Conservation (phyloP, 1,140 invertebrate species). For the Drosophila busckii region DNA sequence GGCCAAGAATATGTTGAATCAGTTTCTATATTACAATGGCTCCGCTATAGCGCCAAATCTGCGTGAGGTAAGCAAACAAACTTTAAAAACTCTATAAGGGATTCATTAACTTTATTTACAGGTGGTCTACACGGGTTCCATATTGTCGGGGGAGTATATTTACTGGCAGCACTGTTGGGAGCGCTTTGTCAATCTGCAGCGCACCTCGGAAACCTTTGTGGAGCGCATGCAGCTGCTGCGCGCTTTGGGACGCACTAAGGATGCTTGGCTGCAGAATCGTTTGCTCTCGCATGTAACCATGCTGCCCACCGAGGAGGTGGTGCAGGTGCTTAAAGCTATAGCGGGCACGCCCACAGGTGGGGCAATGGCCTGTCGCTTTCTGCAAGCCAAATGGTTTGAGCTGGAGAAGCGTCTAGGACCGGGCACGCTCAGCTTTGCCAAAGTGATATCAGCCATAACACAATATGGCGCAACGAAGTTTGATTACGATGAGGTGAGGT, state of each 20-base stretch:
- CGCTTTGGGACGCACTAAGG: constrained; percentile 84
- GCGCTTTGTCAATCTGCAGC: constrained; percentile 80
- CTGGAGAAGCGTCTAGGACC: constrained; percentile 84
- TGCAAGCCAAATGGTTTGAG: constrained; percentile 86
- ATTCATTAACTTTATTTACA: constrained; percentile 2
- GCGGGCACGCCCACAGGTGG: constrained; percentile 85
- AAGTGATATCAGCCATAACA: constrained; percentile 85
- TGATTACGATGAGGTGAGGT: constrained; percentile 84
- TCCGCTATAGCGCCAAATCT: constrained; percentile 71
- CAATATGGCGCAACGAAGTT: constrained; percentile 86
- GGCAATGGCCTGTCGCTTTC: constrained; percentile 86
- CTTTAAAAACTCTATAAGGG: neutral
- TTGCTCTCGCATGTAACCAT: constrained; percentile 84
- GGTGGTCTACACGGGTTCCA: constrained; percentile 78
- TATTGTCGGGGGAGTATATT: constrained; percentile 82
- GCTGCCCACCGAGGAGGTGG: constrained; percentile 85
- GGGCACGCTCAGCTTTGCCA: constrained; percentile 84
- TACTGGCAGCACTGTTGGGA: constrained; percentile 89
- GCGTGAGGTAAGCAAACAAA: constrained; percentile 48
- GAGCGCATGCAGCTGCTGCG: constrained; percentile 85
- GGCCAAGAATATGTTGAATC: constrained; percentile 74
- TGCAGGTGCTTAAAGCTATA: constrained; percentile 84
- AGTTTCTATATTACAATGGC: constrained; percentile 68
- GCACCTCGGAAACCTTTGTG: constrained; percentile 82
- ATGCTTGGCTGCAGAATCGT: constrained; percentile 86